Evolutionary conservation across 1,140 invertebrate genomes (phyloP), one percentile per base, ranked within the genome.

Genomic region (Parapsyche elsis): DNA sequence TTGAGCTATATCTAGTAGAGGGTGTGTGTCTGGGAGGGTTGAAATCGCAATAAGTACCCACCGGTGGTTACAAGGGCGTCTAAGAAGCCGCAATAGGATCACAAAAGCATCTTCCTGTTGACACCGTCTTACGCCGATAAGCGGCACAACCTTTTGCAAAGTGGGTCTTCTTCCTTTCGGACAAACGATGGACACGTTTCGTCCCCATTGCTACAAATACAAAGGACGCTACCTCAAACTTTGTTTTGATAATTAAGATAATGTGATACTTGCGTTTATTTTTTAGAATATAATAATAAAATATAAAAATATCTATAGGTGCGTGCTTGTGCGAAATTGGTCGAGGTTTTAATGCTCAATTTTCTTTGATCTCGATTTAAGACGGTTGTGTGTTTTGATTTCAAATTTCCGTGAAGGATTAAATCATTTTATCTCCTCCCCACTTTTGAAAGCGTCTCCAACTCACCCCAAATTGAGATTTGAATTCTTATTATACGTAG

Each of bases 71-170:
- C 21, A 23, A 9, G 64, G 64, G 24, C 23, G 64, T 14, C 64
- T 67, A 67, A 67, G 64, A 67, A 23, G 14, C 64, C 64, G 21
- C 64, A 67, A 67, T 67, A 67, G 64, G 64, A 67, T 67, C 64
- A 67, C 64, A 67, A 67, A 67, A 67, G 64, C 64, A 23, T 67
- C 64, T 67, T 30, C 64, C 9, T 67, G 64, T 67, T 67, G 64
- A 67, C 64, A 67, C 64, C 64, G 64, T 67, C 64, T 19, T 67
- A 23, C 10, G 64, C 21, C 64, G 64, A 67, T 67, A 67, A 67
- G 64, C 64, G 21, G 24, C 23, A 67, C 64, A 12, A 67, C 24
- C 64, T 67, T 67, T 26, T 23, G 23, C 24, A 67, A 67, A 67
- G 64, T 67, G 64, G 64, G 64, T 24, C 5, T 12, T 23, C 14